Conservation (phyloP, 2,797 vertebrate species). For the Sebastiscus albofasciatus region DNA sequence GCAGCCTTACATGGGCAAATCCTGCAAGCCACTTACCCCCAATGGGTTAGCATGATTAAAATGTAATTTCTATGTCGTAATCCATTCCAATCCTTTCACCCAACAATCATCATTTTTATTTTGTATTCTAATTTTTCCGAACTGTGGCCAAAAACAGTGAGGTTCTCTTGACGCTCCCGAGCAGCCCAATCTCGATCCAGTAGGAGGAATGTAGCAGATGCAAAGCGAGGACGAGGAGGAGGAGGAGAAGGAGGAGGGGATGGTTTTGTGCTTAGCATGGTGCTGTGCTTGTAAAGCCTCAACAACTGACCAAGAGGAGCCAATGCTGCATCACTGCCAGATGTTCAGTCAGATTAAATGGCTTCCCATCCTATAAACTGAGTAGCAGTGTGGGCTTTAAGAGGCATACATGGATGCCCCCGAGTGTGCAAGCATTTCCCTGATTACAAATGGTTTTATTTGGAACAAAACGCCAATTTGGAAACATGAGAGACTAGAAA, state of each 20-base stretch:
- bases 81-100: slow-evolving; percentile 48
- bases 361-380: slow-evolving; percentile 47
- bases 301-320: slow-evolving; percentile 57
- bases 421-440: slow-evolving; percentile 13
- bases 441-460: slow-evolving; percentile 5
- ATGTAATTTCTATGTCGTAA: slow-evolving; percentile 61
- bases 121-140: slow-evolving; percentile 17
- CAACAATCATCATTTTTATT: slow-evolving; percentile 17
- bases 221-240: slow-evolving; percentile 38
- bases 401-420: slow-evolving; percentile 17
- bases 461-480: neutral
- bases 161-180: slow-evolving; percentile 25
- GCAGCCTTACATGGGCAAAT: slow-evolving; percentile 57
- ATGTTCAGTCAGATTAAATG: slow-evolving; percentile 70
- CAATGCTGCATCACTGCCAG: slow-evolving; percentile 63
- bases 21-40: slow-evolving; percentile 54
- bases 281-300: slow-evolving; percentile 62
- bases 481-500: neutral
- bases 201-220: slow-evolving; percentile 56
- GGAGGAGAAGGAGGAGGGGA: slow-evolving; percentile 34
- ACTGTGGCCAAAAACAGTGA: slow-evolving; percentile 34
- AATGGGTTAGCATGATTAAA: slow-evolving; percentile 66
- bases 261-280: slow-evolving; percentile 53
- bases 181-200: slow-evolving; percentile 31
- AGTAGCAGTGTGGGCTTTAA: slow-evolving; percentile 21